A percentile compares a stretch with the other conserved stretches of the same genome.
phyloP scores from a whole-genome alignment of 35 echinoderm and acorn worm species.

The Eucidaris tribuloides region DNA sequence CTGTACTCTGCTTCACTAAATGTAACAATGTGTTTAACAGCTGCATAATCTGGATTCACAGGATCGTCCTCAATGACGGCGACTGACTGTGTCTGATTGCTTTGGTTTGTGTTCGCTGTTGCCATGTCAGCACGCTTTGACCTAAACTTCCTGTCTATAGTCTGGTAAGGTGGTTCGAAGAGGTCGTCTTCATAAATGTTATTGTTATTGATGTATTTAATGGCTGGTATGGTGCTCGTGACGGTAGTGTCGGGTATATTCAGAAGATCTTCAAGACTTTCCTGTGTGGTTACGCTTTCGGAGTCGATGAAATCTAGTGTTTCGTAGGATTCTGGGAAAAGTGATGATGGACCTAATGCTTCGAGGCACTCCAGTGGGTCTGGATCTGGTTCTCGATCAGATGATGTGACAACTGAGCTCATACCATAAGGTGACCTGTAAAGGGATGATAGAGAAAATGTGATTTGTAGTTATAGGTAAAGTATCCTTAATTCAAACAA shows the following conservation, averaged over 20 bases:
- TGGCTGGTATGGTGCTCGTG: not conserved
- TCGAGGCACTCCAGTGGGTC: constrained; percentile 8
- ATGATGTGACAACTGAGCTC: not conserved
- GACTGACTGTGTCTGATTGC: constrained; percentile 29
- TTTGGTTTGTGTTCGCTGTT: constrained; percentile 53
- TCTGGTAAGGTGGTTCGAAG: constrained; percentile 7
- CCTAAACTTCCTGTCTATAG: not conserved
- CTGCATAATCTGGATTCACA: constrained; percentile 23
- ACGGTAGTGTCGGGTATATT: not conserved
- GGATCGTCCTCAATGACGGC: constrained; percentile 5
- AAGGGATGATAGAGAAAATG: no score
- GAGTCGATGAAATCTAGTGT: constrained; percentile 10
- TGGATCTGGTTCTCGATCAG: constrained; percentile 4
- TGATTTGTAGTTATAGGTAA: no score
- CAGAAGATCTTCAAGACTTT: not conserved
- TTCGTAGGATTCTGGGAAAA: not conserved
- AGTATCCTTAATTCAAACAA: no score
- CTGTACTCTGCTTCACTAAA: not conserved
- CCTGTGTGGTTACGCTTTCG: constrained; percentile 20
- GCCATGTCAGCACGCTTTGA: constrained; percentile 7
- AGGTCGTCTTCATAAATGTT: constrained; percentile 1
- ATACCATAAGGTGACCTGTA: not conserved
- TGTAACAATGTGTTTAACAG: constrained; percentile 19
- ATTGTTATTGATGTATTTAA: not conserved
- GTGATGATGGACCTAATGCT: not conserved